A percentile compares a stretch with the other conserved stretches of the same genome.
These are phyloP conservation scores for Harpagifer antarcticus DNA, from an alignment of 2,797 vertebrate genomes.

Conservation along the genomic window DNA sequence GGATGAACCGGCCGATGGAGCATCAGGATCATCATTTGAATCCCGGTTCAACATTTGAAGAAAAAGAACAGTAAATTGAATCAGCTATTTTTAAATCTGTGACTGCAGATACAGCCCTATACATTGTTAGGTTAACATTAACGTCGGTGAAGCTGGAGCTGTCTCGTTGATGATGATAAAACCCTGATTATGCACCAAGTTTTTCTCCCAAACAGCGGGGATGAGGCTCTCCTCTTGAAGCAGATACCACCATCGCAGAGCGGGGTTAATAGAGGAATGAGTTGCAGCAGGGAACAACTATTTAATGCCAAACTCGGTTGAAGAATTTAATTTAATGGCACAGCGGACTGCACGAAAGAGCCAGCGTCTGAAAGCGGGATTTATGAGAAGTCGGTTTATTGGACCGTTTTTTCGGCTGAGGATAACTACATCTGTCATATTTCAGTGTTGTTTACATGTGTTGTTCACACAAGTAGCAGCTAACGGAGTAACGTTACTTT, in stretches of 20 bases:
- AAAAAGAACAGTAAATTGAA: not conserved
- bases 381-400: constrained; percentile 21
- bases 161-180: constrained; percentile 40
- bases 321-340: constrained; percentile 65
- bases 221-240: constrained; percentile 47
- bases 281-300: constrained; percentile 21
- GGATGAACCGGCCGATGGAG: constrained; percentile 55
- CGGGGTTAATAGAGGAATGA: constrained; percentile 20
- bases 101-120: not conserved
- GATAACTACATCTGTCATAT: not conserved
- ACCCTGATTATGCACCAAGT: constrained; percentile 49
- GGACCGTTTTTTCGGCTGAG: constrained; percentile 12
- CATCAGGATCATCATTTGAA: constrained; percentile 23
- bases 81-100: not conserved
- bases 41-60: not conserved
- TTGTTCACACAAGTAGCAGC: constrained; percentile 21
- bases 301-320: constrained; percentile 29
- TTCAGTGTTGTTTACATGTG: not conserved
- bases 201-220: constrained; percentile 43
- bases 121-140: not conserved
- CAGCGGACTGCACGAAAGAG: constrained; percentile 34
- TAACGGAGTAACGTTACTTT: not conserved
- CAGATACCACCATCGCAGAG: constrained; percentile 42
- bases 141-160: constrained; percentile 25
- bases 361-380: constrained; percentile 48